Conservation (phyloP, 1,140 invertebrate species). For the Zaprionus gabonicus region DNA sequence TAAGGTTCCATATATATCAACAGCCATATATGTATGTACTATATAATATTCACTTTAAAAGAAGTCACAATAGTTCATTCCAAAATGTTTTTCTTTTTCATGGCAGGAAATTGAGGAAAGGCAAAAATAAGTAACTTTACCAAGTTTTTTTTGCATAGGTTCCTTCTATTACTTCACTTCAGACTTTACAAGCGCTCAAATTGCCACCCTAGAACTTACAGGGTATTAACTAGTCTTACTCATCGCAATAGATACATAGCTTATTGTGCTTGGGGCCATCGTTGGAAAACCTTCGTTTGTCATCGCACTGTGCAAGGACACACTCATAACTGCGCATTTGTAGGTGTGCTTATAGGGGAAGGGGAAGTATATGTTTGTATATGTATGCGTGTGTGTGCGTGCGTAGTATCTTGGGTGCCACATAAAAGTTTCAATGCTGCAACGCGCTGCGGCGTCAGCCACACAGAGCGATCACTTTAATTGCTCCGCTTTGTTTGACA, state of each 20-base stretch:
- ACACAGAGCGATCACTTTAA: conserved; percentile 67
- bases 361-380: background rate
- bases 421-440: conserved; percentile 46
- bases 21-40: too few relatives aligned
- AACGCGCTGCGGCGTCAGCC: conserved; percentile 22
- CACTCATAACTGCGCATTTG: conserved; percentile 40
- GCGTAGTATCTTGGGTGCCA: conserved; percentile 32
- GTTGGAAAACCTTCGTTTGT: conserved; percentile 60
- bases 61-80: too few relatives aligned
- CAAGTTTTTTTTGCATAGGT: background rate
- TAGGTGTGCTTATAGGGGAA: background rate
- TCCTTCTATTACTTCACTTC: background rate
- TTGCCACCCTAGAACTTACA: background rate
- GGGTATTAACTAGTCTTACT: background rate
- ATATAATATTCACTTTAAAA: too few relatives aligned
- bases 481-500: conserved; percentile 54
- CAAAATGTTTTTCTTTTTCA: too few relatives aligned
- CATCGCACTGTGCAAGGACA: conserved; percentile 55
- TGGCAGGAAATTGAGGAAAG: too few relatives aligned
- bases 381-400: background rate
- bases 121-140: background rate
- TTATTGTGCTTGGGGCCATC: conserved; percentile 44
- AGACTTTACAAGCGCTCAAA: background rate
- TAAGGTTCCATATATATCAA: too few relatives aligned
- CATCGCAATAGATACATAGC: background rate